Base-by-base conservation (phyloP, 2,113 vertebrate genomes). In the Ophiodon elongatus region DNA sequence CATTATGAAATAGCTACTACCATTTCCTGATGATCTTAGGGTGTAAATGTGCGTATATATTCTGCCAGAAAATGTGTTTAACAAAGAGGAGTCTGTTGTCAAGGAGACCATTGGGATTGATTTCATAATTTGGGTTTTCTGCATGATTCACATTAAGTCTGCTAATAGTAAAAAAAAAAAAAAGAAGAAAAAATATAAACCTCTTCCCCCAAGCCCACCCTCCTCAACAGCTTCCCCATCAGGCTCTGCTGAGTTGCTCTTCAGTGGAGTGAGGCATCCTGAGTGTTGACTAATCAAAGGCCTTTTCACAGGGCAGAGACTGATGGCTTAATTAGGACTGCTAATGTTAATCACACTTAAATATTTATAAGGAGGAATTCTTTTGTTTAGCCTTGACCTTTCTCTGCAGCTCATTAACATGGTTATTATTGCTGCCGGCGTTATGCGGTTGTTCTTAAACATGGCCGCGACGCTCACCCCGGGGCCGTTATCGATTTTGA, bases 371-470 rank as follows among this genome's bases (percentile, higher is more conserved):
- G 90, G 78, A 62, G 83, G 81, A 91, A 82, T 90, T 92, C 84
- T 94, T 94, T 95, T 94, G 92, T 94, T 96, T 93, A 87, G 94
- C 91, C 89, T 93, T 95, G 95, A 96, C 95, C 95, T 96, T 94
- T 94, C 82, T 60, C 64, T 80, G 81, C 80, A 85, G 92, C 91
- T 95, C 93, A 95, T 95, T 95, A 95, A 85, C 93, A 92, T 84
- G 86, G 83, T 86, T 89, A 80, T 91, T 91, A 83, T 88, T 80
- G 84, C 80, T 66, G 68, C 76, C 59, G 87, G 88, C 93, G 90
- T 91, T 86, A 79, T 82, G 72, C 82, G 52, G 85, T 89, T 91
- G 81, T 83, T 85, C 76, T 79, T 83, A 70, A 82, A 91, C 82
- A 80, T 73, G 78, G 72, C 80, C 35, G 29, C 52, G 7, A 47